Evolutionary conservation across 2,113 vertebrate species (phyloP), one percentile per base, ranked within the genome.

Genomic region (Chionodraco myersi): DNA sequence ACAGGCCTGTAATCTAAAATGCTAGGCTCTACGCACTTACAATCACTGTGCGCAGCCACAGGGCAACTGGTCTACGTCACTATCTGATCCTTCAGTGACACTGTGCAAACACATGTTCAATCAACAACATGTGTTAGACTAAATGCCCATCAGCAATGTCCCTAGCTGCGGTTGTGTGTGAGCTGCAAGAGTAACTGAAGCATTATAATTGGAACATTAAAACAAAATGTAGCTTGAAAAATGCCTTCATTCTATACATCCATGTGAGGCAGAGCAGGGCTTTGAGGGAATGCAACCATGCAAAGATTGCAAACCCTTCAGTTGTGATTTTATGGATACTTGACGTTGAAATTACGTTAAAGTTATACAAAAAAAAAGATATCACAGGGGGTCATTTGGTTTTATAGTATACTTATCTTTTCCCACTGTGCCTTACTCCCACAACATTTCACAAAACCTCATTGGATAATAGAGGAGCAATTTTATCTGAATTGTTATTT

Each of bases 1-100:
- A 26, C 63, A 26, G 67, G 84, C 76, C 86, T 88, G 74, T 92
- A 89, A 92, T 93, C 92, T 90, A 68, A 80, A 73, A 88, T 21
- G 66, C 54, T 15, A 67, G 62, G 36, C 70, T 7, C 66, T 62
- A 26, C 72, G 67, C 48, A 15, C 26, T 41, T 44, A 66, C 76
- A 82, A 75, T 89, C 71, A 68, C 63, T 58, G 63, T 61, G 56
- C 48, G 26, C 0, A 23, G 56, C 80, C 87, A 70, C 79, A 64
- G 77, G 82, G 60, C 68, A 84, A 86, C 77, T 81, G 54, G 47
- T 72, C 51, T 75, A 75, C 53, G 67, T 85, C 83, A 84, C 73
- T 26, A 68, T 63, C 58, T 65, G 75, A 64, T 85, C 63, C 74
- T 69, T 65, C 60, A 56, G 59, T 80, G 64, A 88, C 48, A 68